Percentiles rank a stretch among this genome's conserved stretches.
Evolutionary conservation across 1,140 invertebrate species (phyloP).

Genomic region (Caerostris extrusa): DNA sequence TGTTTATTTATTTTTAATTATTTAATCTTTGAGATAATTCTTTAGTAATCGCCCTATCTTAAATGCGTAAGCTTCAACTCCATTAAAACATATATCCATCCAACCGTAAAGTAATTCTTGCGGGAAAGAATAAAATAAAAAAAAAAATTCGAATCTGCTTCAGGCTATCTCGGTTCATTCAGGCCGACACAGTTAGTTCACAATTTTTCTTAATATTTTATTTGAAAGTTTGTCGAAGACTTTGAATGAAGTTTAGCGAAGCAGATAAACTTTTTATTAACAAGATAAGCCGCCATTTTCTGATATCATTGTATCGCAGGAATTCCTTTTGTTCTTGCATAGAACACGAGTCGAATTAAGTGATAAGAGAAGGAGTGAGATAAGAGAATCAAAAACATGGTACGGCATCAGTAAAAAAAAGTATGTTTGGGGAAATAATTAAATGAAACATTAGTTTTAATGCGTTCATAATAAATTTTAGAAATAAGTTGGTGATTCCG

Average conservation of each 20-base stretch:
- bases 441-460: no score
- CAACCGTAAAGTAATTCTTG: background rate
- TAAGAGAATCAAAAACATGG: no score
- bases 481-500: no score
- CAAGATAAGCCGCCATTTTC: background rate
- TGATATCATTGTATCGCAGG: no score
- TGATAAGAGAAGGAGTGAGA: no score
- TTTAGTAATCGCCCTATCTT: background rate
- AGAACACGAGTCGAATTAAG: no score
- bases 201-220: background rate
- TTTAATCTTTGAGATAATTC: background rate
- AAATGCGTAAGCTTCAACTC: background rate
- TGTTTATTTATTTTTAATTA: background rate
- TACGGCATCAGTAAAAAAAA: no score
- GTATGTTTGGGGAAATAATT: no score
- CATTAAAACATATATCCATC: background rate
- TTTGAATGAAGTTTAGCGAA: background rate
- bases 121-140: background rate
- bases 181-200: background rate
- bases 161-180: background rate
- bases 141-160: background rate
- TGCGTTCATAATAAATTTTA: no score
- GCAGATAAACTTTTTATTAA: background rate
- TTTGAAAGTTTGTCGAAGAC: background rate
- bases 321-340: no score